Evolutionary conservation across 2,888 invertebrate species (phyloP), one percentile per base, ranked within the genome.

Genomic region (Oscheius sp.): DNA sequence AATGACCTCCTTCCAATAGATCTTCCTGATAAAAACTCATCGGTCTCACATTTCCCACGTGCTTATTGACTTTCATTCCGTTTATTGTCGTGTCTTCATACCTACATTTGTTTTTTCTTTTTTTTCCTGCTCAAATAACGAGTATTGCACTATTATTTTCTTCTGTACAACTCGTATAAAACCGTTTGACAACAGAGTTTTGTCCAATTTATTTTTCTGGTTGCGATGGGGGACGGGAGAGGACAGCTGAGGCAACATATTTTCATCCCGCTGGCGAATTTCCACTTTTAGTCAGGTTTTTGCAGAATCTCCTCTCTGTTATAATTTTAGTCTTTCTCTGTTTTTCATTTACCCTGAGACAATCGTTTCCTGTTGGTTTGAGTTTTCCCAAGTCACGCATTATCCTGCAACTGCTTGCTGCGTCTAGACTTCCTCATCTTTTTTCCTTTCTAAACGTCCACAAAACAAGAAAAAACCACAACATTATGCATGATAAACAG

Each of bases 81-180:
- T 61, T 61, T n/a, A 12, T 61, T 43, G 41, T 61, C 21, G 21
- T 43, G 21, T 61, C 23, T 43, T 43, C 61, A 58, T 13, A 35
- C 5, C 35, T 35, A 35, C 49, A 49, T 49, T 18, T 49, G 23
- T 7, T 25, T 25, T 55, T 25, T 21, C 18, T 66, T 66, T 49
- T 35, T 27, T 27, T 27, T 7, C 23, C 66, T 66, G 66, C 66
- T 66, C 66, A 66, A 66, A 52, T 66, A 66, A 66, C 66, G 66
- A 35, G 66, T 66, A 66, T 52, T 27, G 35, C 18, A 25, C 27
- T 66, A 18, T 66, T 66, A 25, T 66, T 49, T 29, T 21, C 49
- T 52, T 46, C 18, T 52, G n/a, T 66, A 66, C 49, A 27, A 27
- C 25, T 43, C 43, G 25, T 66, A 66, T 46, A 66, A 66, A 52